phyloP scores from a whole-genome alignment of 1,140 invertebrate species.

The Pinna nobilis region DNA sequence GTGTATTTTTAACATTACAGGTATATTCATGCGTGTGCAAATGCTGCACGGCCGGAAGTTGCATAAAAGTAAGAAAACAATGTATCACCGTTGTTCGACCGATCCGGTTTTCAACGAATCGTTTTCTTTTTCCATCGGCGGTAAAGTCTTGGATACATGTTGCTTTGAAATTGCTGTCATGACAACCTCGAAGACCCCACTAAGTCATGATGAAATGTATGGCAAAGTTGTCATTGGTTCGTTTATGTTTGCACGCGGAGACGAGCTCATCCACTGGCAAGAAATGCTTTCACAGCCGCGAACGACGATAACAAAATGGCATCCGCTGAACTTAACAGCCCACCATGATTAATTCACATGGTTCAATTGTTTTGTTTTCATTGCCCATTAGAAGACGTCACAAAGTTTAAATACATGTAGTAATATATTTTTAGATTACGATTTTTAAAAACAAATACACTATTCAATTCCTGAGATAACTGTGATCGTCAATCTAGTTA shows the following conservation, averaged over 20 bases:
- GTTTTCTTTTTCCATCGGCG: conserved; percentile 66
- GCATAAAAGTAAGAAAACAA: conserved; percentile 69
- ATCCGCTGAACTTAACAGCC: conserved; percentile 40
- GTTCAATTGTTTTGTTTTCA: too few species aligned
- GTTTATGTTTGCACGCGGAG: conserved; percentile 72
- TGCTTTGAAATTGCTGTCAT: conserved; percentile 64
- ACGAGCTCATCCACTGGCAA: conserved; percentile 73
- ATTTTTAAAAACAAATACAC: too few species aligned
- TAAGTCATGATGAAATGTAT: conserved; percentile 59
- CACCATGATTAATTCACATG: conserved; percentile 10
- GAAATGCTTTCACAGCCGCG: conserved; percentile 69
- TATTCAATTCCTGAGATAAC: too few species aligned
- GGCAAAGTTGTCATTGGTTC: conserved; percentile 68
- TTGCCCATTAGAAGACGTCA: too few species aligned
- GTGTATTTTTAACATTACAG: conserved; percentile 48
- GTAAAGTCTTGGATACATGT: conserved; percentile 67
- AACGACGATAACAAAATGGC: conserved; percentile 57
- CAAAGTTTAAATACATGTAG: too few species aligned
- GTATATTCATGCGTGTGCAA: conserved; percentile 66
- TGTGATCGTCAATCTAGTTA: too few species aligned
- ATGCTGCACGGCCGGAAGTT: conserved; percentile 66
- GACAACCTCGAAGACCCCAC: conserved; percentile 33
- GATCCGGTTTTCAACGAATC: conserved; percentile 70
- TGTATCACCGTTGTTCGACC: conserved; percentile 35
- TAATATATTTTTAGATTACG: too few species aligned